Conservation (phyloP, 2,888 invertebrate genomes). For the Pollenia angustigena region DNA sequence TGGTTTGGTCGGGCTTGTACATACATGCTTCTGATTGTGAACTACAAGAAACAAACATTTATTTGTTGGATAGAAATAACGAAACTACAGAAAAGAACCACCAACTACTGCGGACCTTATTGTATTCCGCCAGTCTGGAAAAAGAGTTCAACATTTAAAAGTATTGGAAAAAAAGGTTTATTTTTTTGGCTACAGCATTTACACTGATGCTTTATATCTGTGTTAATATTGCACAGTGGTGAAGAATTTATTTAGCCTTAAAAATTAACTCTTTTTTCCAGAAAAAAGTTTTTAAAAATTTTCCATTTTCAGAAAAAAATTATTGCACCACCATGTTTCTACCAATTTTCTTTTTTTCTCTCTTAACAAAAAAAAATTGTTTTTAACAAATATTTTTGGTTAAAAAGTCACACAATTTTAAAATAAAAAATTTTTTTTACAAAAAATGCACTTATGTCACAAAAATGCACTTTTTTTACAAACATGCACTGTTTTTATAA, state of each 20-base stretch:
- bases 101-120: conserved; percentile 4
- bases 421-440: background rate
- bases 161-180: background rate
- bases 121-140: background rate
- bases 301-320: background rate
- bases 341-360: too few relatives aligned
- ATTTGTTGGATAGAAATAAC: conserved; percentile 9
- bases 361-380: too few relatives aligned
- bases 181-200: conserved; percentile 32
- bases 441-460: background rate
- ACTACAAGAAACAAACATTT: conserved; percentile 54
- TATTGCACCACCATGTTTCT: too few relatives aligned
- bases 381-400: too few relatives aligned
- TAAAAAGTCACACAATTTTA: too few relatives aligned
- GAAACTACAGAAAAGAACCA: conserved; percentile 14
- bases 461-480: too few relatives aligned
- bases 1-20: conserved; percentile 5
- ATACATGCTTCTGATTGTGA: conserved; percentile 65
- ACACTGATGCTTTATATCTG: conserved; percentile 1
- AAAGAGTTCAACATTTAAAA: conserved; percentile 38
- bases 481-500: background rate
- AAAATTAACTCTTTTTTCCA: too few relatives aligned
- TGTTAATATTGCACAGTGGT: conserved; percentile 32
- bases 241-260: too few relatives aligned
- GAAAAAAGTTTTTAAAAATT: background rate